phyloP scores from a whole-genome alignment of 2,797 vertebrate species.

The Hozukius guyotensis region DNA sequence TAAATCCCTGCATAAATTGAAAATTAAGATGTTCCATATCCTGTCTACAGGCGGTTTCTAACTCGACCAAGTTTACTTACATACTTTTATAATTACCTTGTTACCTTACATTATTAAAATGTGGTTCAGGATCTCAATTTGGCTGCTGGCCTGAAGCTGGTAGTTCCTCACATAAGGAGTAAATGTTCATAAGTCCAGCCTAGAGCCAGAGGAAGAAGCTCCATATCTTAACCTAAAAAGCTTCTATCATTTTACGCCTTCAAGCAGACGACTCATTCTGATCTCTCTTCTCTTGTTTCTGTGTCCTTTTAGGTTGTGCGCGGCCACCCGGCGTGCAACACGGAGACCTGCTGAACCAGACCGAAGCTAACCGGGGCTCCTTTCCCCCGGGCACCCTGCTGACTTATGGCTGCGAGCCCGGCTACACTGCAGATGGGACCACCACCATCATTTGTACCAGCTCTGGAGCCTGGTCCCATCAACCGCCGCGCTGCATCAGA shows the following conservation, averaged over 20 bases:
- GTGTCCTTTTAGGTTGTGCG: conserved; percentile 73
- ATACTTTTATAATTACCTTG: conserved; percentile 19
- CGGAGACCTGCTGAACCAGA: conserved; percentile 81
- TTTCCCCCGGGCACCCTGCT: conserved; percentile 79
- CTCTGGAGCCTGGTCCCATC: conserved; percentile 77
- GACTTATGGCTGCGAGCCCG: conserved; percentile 79
- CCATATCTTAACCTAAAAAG: background rate
- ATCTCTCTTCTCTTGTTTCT: conserved; percentile 13
- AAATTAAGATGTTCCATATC: conserved; percentile 18
- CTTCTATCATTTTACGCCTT: background rate
- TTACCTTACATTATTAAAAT: conserved; percentile 33
- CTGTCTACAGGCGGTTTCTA: conserved; percentile 7
- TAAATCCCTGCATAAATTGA: conserved; percentile 30
- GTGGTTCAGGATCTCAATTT: background rate
- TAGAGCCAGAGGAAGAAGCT: background rate
- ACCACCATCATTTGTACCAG: conserved; percentile 76
- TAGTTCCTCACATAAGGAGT: background rate
- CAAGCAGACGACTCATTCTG: conserved; percentile 4
- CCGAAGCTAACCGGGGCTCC: conserved; percentile 81
- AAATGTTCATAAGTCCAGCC: background rate
- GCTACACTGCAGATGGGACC: conserved; percentile 77
- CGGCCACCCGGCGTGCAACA: conserved; percentile 76
- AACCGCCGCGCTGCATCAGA: conserved; percentile 75
- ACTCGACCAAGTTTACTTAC: conserved; percentile 5
- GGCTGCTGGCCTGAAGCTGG: conserved; percentile 11